phyloP scores from a whole-genome alignment of 2,797 vertebrate species.

The Artibeus lituratus region DNA sequence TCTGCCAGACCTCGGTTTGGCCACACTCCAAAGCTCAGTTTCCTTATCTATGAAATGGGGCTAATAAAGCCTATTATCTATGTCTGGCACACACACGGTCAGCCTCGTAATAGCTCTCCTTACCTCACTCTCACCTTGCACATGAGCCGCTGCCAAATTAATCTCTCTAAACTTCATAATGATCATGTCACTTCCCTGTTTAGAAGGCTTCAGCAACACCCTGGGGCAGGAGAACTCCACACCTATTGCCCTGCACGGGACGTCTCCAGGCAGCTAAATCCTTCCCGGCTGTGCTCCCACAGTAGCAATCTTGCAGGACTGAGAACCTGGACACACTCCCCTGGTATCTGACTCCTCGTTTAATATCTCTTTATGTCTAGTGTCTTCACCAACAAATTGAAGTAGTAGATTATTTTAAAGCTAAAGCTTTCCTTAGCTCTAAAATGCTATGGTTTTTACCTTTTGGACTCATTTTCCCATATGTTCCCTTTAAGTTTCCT shows the following conservation, averaged over 20 bases:
- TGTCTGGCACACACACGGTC: neutral
- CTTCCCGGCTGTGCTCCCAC: neutral
- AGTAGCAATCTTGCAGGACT: neutral
- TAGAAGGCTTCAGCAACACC: neutral
- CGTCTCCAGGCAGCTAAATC: neutral
- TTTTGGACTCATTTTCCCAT: neutral
- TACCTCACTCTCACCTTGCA: neutral
- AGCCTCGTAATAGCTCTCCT: neutral
- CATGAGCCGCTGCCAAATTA: neutral
- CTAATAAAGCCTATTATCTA: slow-evolving; percentile 31
- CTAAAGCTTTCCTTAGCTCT: neutral
- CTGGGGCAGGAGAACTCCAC: neutral
- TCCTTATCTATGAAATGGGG: slow-evolving; percentile 64
- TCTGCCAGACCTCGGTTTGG: neutral
- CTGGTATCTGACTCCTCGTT: neutral
- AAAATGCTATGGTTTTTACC: neutral
- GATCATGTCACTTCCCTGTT: neutral
- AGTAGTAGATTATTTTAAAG: neutral
- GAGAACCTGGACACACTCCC: neutral
- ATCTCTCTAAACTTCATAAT: neutral
- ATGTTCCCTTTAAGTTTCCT: neutral
- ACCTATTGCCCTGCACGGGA: fast-evolving
- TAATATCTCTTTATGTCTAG: neutral
- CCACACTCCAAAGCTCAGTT: slow-evolving; percentile 34
- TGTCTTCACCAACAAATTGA: neutral